Conservation (phyloP, 2,888 invertebrate genomes). For the Drosophila buzzatii region DNA sequence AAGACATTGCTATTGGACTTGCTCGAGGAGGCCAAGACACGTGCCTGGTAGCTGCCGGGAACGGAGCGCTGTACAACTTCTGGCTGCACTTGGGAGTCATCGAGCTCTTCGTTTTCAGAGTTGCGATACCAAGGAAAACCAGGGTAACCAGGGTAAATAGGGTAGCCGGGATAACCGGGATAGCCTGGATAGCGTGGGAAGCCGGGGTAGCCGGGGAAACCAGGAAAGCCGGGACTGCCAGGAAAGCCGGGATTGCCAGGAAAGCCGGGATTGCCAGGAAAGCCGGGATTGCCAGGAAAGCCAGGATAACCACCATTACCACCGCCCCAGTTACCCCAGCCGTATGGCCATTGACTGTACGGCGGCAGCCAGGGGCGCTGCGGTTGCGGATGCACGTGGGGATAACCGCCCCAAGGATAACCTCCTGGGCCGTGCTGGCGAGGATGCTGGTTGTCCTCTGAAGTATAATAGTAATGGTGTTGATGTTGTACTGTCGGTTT, state of each 20-base stretch:
- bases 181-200: conserved; percentile 26
- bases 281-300: no score
- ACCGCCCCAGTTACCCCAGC: conserved; percentile 30
- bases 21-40: conserved; percentile 41
- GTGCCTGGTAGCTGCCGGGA: conserved; percentile 59
- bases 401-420: conserved; percentile 41
- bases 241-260: conserved; percentile 25
- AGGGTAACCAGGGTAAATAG: conserved; percentile 31
- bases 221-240: conserved; percentile 15
- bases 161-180: conserved; percentile 31
- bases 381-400: conserved; percentile 28
- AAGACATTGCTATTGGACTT: conserved; percentile 42
- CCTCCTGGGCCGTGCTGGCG: conserved; percentile 45
- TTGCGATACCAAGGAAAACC: conserved; percentile 55
- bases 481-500: conserved; percentile 62
- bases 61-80: conserved; percentile 36
- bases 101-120: conserved; percentile 40
- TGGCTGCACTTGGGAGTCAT: conserved; percentile 9
- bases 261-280: conserved; percentile 17
- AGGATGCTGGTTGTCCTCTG: conserved; percentile 63
- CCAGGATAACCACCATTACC: conserved; percentile 21
- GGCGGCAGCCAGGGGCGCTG: conserved; percentile 47
- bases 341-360: conserved; percentile 33
- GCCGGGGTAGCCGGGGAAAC: conserved; percentile 17
- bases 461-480: conserved; percentile 70